Evolutionary conservation across 2,888 invertebrate genomes (phyloP).

Genomic region (Coelogynopora nodosa): DNA sequence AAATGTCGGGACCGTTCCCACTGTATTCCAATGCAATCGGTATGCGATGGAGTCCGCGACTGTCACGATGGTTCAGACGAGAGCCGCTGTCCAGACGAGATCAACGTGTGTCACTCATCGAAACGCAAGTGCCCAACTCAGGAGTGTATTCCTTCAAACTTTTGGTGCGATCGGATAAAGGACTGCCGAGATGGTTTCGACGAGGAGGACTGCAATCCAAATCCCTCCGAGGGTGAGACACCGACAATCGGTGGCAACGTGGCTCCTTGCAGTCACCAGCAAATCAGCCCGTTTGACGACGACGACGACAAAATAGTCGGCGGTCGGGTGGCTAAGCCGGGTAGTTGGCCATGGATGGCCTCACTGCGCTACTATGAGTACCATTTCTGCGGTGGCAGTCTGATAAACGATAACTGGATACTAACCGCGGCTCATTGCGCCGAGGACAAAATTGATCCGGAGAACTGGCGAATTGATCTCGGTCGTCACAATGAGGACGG

Average conservation of each 20-base stretch:
- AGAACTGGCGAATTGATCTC: neutral
- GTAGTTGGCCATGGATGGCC: slow-evolving; percentile 29
- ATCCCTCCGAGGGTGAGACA: neutral
- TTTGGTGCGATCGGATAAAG: slow-evolving; percentile 9
- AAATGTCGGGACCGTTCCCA: too few species aligned
- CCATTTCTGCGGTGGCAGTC: slow-evolving; percentile 32
- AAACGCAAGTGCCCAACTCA: too few species aligned
- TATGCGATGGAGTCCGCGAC: slow-evolving; percentile 14
- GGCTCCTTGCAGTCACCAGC: neutral
- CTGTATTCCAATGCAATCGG: slow-evolving; percentile 12
- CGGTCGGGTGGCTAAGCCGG: neutral
- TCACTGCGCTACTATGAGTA: neutral
- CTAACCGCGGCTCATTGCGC: slow-evolving; percentile 38
- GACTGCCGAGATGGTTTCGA: slow-evolving; percentile 33
- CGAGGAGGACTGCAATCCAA: neutral
- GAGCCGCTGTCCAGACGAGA: too few species aligned
- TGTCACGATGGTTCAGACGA: slow-evolving; percentile 37
- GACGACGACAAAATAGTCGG: slow-evolving; percentile 23
- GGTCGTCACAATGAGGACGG: too few species aligned
- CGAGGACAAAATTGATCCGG: neutral
- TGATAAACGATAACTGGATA: neutral
- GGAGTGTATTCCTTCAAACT: slow-evolving; percentile 22
- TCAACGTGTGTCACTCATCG: too few species aligned
- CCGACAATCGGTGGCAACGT: neutral
- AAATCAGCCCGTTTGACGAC: neutral